Base-by-base conservation (phyloP, 2,113 vertebrate species). In the Muntiacus muntjak region DNA sequence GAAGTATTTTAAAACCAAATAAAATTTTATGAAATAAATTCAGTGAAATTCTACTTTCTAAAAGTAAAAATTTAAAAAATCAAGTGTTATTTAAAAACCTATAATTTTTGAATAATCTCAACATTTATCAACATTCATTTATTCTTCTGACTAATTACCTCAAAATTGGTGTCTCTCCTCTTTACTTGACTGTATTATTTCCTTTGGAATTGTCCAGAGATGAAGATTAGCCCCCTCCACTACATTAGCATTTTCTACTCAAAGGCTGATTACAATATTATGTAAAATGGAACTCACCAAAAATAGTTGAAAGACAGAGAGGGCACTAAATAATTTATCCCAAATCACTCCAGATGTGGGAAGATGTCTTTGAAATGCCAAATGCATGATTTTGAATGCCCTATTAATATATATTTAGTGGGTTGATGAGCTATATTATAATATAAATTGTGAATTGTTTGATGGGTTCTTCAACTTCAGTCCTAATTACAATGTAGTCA, bases 351-450 rank as follows among this genome's bases (percentile, higher is more conserved):
- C 92, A 97, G 97, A 96, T 91, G 98, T 94, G 82, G 45, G 30
- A 89, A 83, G 28, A 43, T 85, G 92, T 50, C 58, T 96, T 98
- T 94, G 92, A 97, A 96, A 94, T 94, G 71, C 85, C 89, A 92
- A 98, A 91, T 78, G 47, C 58, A 62, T 97, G 62, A 17, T 92
- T 98, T 95, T 96, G 60, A 98, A 94, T 97, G 97, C 45, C 88
- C 76, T 96, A 94, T 97, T 98, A 98, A 97, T 98, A 95, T 97
- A 97, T 87, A 98, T 96, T 92, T 93, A 93, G 74, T 93, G 87
- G 74, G 62, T 89, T 98, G 95, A 97, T 98, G 96, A 97, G 96
- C 91, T 96, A 95, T 95, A 95, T 97, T 98, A 96, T 97, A 96
- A 95, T 58, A 89, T 89, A 98, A 98, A 97, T 97, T 98, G 96